Conservation (phyloP, 2,888 invertebrate species). For the Pheosia tremula region DNA sequence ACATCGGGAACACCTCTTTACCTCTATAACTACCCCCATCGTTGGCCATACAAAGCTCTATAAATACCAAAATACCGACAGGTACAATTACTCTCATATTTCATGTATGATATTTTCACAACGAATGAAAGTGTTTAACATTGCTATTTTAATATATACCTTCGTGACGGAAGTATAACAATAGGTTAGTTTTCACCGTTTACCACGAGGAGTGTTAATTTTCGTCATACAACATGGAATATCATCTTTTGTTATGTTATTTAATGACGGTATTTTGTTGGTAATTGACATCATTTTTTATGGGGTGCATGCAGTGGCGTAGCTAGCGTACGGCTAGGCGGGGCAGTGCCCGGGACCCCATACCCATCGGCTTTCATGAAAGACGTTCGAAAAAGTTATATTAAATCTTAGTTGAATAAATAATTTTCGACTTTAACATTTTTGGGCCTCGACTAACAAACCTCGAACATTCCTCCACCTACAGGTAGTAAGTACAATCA, state of each 20-base stretch:
- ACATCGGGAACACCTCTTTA: conserved; percentile 21
- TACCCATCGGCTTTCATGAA: no score
- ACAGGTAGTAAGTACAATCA: no score
- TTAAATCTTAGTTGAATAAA: no score
- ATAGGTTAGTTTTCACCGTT: conserved; percentile 49
- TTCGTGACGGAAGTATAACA: conserved; percentile 54
- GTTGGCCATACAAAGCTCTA: conserved; percentile 41
- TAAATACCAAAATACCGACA: conserved; percentile 28
- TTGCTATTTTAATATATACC: conserved; percentile 53
- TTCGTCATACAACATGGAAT: conserved; percentile 35
- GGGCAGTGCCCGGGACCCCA: no score
- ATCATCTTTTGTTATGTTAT: conserved; percentile 31
- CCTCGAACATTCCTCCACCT: no score
- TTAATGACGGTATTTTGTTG: conserved; percentile 32
- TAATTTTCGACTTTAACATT: no score
- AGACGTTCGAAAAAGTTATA: no score
- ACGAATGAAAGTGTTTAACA: conserved; percentile 38
- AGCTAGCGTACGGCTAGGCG: no score
- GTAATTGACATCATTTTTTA: conserved; percentile 23
- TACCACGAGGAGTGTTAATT: conserved; percentile 56
- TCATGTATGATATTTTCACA: conserved; percentile 12
- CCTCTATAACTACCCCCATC: conserved; percentile 36
- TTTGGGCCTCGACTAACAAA: no score
- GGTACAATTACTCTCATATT: conserved; percentile 30
- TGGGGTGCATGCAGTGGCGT: background rate